Conservation (phyloP, 2,113 vertebrate species). For the Colius striatus region DNA sequence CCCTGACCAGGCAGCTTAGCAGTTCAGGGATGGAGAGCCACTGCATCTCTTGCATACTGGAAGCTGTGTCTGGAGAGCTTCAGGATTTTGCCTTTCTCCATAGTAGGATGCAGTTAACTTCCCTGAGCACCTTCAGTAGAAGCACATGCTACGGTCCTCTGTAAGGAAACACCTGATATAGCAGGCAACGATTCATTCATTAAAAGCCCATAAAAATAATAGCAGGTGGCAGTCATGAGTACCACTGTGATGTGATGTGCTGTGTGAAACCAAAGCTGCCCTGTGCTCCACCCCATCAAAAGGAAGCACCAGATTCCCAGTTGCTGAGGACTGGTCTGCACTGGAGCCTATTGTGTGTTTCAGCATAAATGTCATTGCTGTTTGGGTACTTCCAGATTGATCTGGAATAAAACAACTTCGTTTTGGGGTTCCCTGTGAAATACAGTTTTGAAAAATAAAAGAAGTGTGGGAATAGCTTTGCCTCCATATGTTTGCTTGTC, state of each 20-base stretch:
- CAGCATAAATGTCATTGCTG: not conserved
- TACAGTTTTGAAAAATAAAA: not conserved
- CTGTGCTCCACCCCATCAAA: not conserved
- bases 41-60: not conserved
- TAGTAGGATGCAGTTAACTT: not conserved
- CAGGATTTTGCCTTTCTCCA: not conserved
- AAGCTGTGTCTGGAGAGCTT: not conserved
- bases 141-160: fast-evolving
- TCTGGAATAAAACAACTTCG: not conserved
- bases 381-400: not conserved
- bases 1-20: fast-evolving
- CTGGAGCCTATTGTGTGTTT: not conserved
- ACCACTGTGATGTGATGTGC: not conserved
- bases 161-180: not conserved
- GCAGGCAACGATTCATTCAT: not conserved
- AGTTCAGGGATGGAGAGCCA: not conserved
- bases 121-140: not conserved
- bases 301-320: not conserved
- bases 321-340: not conserved
- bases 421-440: not conserved
- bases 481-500: not conserved
- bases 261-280: not conserved
- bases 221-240: not conserved
- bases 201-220: not conserved
- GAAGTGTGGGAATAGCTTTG: not conserved